Evolutionary conservation across 2,113 vertebrate genomes (phyloP), one percentile per base, ranked within the genome.

Genomic region (Lepus americanus): DNA sequence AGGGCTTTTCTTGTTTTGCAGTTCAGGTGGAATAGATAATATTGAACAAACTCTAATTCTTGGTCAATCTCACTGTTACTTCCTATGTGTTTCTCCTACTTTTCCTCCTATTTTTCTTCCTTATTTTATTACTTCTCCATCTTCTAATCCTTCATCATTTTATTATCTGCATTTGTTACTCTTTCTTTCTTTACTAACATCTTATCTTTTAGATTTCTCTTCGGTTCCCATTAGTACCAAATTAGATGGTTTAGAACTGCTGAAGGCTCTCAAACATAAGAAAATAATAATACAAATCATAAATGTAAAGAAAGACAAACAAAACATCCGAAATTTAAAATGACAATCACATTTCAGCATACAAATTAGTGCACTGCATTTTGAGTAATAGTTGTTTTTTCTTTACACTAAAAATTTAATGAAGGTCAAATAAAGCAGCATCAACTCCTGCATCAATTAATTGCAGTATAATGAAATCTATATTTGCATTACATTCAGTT

Each of bases 331-430:
- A 59, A 59, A 59, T 59, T 14, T 59, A 19, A 36, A 83, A 79
- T 74, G 74, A 19, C 36, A 79, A 69, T 49, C 92, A 5, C 2
- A 0, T 80, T 93, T 86, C 69, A 53, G 66, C n/a, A n/a, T 22
- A 10, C 27, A 85, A 63, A 74, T 53, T 12, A 73, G 16, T 74
- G 2, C 13, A 51, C 1, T 31, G 33, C 0, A 70, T 77, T 70
- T 88, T 92, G 29, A 66, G 14, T 66, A 31, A 2, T 36, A 94
- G 1, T 73, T 5, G 20, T 85, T 39, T 76, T 6, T 9, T 88
- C 76, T 84, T 67, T 51, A 84, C 55, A 44, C 4, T 90, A 92
- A 79, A 3, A 87, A 79, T 66, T 80, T 69, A 69, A 87, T 51
- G 39, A 31, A 93, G 14, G 4, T 69, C 9, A 92, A 83, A 73